A percentile compares a stretch with the other conserved stretches of the same genome.
Conservation (phyloP, 2,888 invertebrate genomes). For the Idaea dimidiata region DNA sequence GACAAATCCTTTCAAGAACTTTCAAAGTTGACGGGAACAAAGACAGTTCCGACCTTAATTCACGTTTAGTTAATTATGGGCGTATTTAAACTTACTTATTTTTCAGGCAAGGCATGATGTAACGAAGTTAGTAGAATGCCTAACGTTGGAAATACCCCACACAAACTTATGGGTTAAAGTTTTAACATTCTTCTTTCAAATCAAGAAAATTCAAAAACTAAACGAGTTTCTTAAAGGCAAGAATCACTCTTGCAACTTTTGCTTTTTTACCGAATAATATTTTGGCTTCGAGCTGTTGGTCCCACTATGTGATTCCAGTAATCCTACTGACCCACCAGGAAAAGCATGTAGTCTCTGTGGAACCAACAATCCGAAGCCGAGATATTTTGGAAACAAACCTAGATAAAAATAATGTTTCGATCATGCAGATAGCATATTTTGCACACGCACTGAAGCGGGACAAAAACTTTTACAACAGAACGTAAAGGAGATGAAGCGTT, state of each 20-base stretch:
- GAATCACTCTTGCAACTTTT: neutral
- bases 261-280: too few relatives aligned
- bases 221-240: conserved; percentile 37
- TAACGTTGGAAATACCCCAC: conserved; percentile 37
- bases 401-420: neutral
- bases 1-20: too few relatives aligned
- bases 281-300: too few relatives aligned
- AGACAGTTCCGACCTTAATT: too few relatives aligned
- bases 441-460: conserved; percentile 32
- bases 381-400: neutral
- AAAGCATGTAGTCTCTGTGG: neutral
- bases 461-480: conserved; percentile 30
- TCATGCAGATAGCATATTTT: conserved; percentile 39
- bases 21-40: too few relatives aligned
- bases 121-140: conserved; percentile 30
- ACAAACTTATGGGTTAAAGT: conserved; percentile 36
- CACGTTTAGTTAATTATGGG: too few relatives aligned
- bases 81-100: neutral
- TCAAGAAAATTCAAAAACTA: conserved; percentile 32
- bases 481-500: conserved; percentile 25
- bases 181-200: conserved; percentile 29
- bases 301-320: too few relatives aligned
- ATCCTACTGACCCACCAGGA: too few relatives aligned
- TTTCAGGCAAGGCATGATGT: conserved; percentile 27
- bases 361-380: neutral